Evolutionary conservation across 2,888 invertebrate species (phyloP).

Genomic region (Kryphioiulus occultus): DNA sequence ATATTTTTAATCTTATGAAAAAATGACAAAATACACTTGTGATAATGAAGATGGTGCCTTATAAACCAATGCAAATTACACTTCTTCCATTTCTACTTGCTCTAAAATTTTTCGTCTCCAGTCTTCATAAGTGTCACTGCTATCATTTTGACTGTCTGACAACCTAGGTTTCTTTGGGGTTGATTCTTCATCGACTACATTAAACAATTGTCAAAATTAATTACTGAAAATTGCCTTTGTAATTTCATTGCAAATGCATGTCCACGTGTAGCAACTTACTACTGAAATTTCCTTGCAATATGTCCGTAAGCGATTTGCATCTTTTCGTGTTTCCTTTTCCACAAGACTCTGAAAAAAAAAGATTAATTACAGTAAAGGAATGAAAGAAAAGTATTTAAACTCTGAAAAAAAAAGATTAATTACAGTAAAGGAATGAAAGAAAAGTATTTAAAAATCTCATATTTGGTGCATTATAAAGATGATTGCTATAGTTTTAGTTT

Average conservation of each 20-base stretch:
- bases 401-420: background rate
- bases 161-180: background rate
- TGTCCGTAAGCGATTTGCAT: background rate
- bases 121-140: slow-evolving; percentile 18
- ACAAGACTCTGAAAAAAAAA: background rate
- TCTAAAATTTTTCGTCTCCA: slow-evolving; percentile 47
- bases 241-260: background rate
- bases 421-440: background rate
- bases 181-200: slow-evolving; percentile 12
- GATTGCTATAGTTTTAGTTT: background rate
- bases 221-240: background rate
- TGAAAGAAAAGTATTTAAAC: too few species aligned
- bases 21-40: background rate
- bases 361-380: background rate
- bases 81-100: slow-evolving; percentile 17
- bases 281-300: slow-evolving; percentile 35
- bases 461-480: too few species aligned
- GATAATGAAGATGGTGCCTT: too few species aligned
- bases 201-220: background rate
- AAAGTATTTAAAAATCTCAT: too few species aligned
- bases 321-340: background rate
- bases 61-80: background rate
- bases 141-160: background rate
- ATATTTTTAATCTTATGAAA: background rate
- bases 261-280: background rate